Evolutionary conservation across 2,888 invertebrate species (phyloP).

Genomic region (Ormyrus nitidulus): DNA sequence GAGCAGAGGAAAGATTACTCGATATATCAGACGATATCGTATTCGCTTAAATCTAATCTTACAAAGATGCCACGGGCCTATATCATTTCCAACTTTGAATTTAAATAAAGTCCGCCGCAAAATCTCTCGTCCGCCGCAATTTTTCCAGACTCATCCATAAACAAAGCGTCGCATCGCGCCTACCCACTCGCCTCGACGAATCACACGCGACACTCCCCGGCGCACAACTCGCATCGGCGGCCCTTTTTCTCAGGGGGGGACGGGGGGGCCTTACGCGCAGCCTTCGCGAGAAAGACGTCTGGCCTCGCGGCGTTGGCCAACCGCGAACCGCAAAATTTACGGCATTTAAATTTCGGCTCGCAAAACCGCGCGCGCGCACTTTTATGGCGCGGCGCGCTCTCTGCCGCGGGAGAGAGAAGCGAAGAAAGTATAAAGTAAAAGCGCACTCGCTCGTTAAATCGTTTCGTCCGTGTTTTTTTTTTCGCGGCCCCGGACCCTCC

Average conservation of each 20-base stretch:
- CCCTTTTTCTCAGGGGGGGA: slow-evolving; percentile 8
- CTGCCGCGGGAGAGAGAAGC: not conserved
- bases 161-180: no score
- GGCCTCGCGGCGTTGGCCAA: no score
- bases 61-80: no score
- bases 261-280: not conserved
- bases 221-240: slow-evolving; percentile 9
- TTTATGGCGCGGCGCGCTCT: not conserved
- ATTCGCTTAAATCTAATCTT: not conserved
- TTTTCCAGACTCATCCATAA: no score
- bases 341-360: slow-evolving; percentile 63
- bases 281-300: no score
- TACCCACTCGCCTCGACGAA: no score
- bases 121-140: not conserved
- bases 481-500: not conserved
- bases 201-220: not conserved
- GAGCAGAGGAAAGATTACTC: no score
- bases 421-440: slow-evolving; percentile 33
- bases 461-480: not conserved
- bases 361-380: not conserved
- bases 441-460: slow-evolving; percentile 15
- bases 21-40: no score
- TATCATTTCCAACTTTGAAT: not conserved
- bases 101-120: not conserved
- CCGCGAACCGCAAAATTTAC: slow-evolving; percentile 61